A percentile compares a stretch with the other conserved stretches of the same genome.
Evolutionary conservation across 1,140 invertebrate genomes (phyloP).

Genomic region (Rhyzopertha dominica): DNA sequence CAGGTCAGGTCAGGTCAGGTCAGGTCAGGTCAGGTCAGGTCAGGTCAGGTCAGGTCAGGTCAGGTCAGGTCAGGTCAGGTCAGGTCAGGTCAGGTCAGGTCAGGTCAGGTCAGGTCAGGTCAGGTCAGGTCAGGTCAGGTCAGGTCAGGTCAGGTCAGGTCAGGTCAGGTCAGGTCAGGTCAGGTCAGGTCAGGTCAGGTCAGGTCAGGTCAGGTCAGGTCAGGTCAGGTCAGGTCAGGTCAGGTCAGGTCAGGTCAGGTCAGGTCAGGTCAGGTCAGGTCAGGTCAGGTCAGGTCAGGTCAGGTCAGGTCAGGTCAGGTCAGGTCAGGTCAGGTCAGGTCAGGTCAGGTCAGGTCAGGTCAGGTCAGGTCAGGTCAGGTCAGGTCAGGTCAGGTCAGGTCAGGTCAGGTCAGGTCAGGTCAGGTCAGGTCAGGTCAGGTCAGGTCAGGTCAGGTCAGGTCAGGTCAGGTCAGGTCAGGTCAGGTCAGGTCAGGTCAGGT

Average conservation of each 20-base stretch:
- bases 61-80: conserved; percentile 23
- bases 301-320: conserved; percentile 30
- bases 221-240: conserved; percentile 37
- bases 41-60: conserved; percentile 21
- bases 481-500: conserved; percentile 16
- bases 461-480: conserved; percentile 13
- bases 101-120: conserved; percentile 34
- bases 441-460: conserved; percentile 14
- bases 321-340: conserved; percentile 25
- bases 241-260: conserved; percentile 37
- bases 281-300: conserved; percentile 35
- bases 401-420: conserved; percentile 17
- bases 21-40: conserved; percentile 20
- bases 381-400: conserved; percentile 20
- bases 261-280: conserved; percentile 34
- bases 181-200: conserved; percentile 35
- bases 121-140: conserved; percentile 37
- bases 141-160: conserved; percentile 37
- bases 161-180: conserved; percentile 38
- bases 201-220: conserved; percentile 30
- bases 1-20: conserved; percentile 25
- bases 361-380: conserved; percentile 22
- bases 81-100: conserved; percentile 23
- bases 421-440: conserved; percentile 19
- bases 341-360: conserved; percentile 24